A percentile compares a stretch with the other conserved stretches of the same genome.
Conservation (phyloP, 2,797 vertebrate genomes). For the Melanotaenia maccullochi region DNA sequence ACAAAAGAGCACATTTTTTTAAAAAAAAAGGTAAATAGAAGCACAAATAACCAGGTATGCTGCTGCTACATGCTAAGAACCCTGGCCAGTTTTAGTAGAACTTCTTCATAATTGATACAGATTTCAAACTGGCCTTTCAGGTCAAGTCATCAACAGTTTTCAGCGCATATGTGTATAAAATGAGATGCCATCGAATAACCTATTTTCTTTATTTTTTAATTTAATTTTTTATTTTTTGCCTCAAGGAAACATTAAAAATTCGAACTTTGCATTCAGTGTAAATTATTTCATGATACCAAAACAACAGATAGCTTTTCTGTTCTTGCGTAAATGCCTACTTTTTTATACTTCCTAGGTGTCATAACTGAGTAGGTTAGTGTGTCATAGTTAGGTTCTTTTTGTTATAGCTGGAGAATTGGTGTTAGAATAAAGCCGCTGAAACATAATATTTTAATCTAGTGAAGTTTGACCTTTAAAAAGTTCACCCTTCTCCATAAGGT, state of each 20-base stretch:
- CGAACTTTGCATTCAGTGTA: background rate
- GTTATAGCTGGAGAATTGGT: background rate
- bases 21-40: background rate
- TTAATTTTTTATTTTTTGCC: background rate
- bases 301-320: background rate
- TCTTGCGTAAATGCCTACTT: background rate
- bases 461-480: background rate
- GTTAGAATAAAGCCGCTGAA: background rate
- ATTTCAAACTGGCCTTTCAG: background rate
- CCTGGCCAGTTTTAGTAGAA: slow-evolving; percentile 8
- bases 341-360: too few species aligned
- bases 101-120: slow-evolving; percentile 1
- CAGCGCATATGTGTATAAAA: background rate
- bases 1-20: slow-evolving; percentile 2
- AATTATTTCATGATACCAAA: background rate
- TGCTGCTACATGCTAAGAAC: slow-evolving; percentile 2
- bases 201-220: too few species aligned
- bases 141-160: background rate
- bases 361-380: too few species aligned
- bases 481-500: background rate
- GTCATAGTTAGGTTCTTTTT: too few species aligned
- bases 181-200: background rate
- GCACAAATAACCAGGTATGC: slow-evolving; percentile 8
- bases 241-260: too few species aligned
- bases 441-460: background rate